Base-by-base conservation (phyloP, 2,888 invertebrate species). In the Lepas anatifera region DNA sequence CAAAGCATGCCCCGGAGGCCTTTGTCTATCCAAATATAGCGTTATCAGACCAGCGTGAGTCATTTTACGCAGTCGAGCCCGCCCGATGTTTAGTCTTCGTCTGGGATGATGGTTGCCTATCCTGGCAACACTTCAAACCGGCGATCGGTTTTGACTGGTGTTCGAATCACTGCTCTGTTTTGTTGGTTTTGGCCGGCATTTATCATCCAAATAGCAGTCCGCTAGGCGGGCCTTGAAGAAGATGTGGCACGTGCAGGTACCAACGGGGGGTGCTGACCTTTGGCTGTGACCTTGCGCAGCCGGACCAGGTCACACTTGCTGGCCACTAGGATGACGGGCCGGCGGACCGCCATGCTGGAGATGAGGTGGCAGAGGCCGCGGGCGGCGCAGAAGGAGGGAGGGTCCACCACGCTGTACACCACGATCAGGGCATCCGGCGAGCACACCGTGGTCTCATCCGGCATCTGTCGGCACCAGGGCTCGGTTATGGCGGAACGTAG, bases 401-500 rank as follows among this genome's bases (percentile, higher is more conserved):
- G 91, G 82, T 92, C 92, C 75, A 94, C 90, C 76, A 94, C 93
- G 4, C 93, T 93, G 82, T 92, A 95, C 77, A 94, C 87, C 69
- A 95, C 87, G 50, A 95, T 85, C 80, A 91, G 94, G 18, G 92
- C 93, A 79, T 93, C 91, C 25, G 37, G 39, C 2, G 32, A 22
- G 1, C 18, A 4, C 18, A 58, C 32, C 18, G 58, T 18, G 32
- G 58, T 18, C 32, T 58, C 58, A 32, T 58, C 58, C 18, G 58
- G 58, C 58, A 58, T 58, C 58, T 58, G 58, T 7, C 18, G n/a
- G n/a, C n/a, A n/a, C n/a, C n/a, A n/a, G n/a, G n/a, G n/a, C n/a
- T n/a, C n/a, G n/a, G n/a, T n/a, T n/a, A n/a, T n/a, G n/a, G n/a
- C n/a, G n/a, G n/a, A n/a, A n/a, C n/a, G n/a, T n/a, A n/a, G n/a